Evolutionary conservation across 2,113 vertebrate genomes (phyloP), one percentile per base, ranked within the genome.

Genomic region (Mustelus asterias): DNA sequence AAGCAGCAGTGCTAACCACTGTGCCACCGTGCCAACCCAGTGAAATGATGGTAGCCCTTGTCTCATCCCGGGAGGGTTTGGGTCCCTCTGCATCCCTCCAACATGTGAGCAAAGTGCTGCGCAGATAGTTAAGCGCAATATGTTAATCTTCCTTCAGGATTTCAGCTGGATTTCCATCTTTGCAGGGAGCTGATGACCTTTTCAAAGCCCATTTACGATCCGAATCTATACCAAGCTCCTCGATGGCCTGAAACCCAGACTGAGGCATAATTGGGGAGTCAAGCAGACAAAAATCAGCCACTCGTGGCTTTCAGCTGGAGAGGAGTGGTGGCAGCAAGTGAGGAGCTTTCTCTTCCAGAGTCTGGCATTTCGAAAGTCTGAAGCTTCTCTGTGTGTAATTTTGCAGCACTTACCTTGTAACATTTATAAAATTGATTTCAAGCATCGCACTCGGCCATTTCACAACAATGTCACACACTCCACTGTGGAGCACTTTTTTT

Each of bases 41-140:
- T 58, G 83, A 88, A 44, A 95, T 70, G 29, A 76, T 96, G 7
- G 95, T 96, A 37, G 96, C 78, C 90, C 96, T 69, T 18, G 26
- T 44, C 96, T 89, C 88, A 83, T 96, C 89, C 18, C 48, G 63
- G 96, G 11, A 90, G 72, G 16, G 96, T 54, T 48, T 54, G 3
- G 48, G 3, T 54, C 48, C 41, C 16, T 18, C 48, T 69, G 80
- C 93, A 48, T 86, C 88, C n/a, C n/a, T 44, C 96, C 96, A 94
- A 48, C 41, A 86, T 37, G 72, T 54, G 89, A 86, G n/a, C 7
- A 95, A 88, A 63, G 96, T 7, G 18, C 94, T 54, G 67, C 44
- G 70, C 41, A 88, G 83, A 8, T 37, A 48, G 18, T 94, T 37
- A 10, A 96, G 41, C n/a, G 94, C 85, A 60, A 26, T 90, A 60